Evolutionary conservation across 2,888 invertebrate genomes (phyloP).

Genomic region (Cremastobaeus sp.): DNA sequence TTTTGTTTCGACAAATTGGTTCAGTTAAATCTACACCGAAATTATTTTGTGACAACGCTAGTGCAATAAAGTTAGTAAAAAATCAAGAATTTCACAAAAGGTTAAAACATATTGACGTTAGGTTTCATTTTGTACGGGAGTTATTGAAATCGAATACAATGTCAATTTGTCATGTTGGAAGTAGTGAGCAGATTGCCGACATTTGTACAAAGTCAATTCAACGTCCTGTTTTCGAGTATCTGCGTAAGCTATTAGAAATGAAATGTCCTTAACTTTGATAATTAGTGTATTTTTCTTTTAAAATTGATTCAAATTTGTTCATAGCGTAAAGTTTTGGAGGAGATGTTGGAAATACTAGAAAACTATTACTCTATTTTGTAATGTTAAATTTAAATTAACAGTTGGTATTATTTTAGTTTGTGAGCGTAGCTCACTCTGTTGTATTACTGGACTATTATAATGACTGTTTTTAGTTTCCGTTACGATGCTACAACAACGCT

Average conservation of each 20-base stretch:
- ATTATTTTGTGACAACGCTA: slow-evolving; percentile 12
- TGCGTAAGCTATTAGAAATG: slow-evolving; percentile 22
- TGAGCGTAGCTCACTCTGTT: background rate
- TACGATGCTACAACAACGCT: background rate
- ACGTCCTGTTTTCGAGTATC: slow-evolving; percentile 27
- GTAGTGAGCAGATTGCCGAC: slow-evolving; percentile 39
- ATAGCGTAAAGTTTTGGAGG: background rate
- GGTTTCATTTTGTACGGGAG: slow-evolving; percentile 16
- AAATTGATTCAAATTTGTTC: background rate
- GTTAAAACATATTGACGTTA: slow-evolving; percentile 25
- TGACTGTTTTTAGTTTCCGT: background rate
- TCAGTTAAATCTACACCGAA: slow-evolving; percentile 1
- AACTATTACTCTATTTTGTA: background rate
- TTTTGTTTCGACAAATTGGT: slow-evolving; percentile 3
- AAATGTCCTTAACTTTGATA: background rate
- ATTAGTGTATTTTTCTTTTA: background rate
- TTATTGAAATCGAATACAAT: slow-evolving; percentile 16
- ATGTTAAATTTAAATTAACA: background rate
- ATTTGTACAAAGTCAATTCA: slow-evolving; percentile 38
- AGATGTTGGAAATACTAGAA: background rate
- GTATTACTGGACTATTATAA: background rate
- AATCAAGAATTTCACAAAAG: slow-evolving; percentile 29
- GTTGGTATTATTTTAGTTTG: background rate
- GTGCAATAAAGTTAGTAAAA: slow-evolving; percentile 21
- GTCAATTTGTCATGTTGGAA: slow-evolving; percentile 28